Evolutionary conservation across 1,140 invertebrate species (phyloP).

Genomic region (Rhyzopertha dominica): DNA sequence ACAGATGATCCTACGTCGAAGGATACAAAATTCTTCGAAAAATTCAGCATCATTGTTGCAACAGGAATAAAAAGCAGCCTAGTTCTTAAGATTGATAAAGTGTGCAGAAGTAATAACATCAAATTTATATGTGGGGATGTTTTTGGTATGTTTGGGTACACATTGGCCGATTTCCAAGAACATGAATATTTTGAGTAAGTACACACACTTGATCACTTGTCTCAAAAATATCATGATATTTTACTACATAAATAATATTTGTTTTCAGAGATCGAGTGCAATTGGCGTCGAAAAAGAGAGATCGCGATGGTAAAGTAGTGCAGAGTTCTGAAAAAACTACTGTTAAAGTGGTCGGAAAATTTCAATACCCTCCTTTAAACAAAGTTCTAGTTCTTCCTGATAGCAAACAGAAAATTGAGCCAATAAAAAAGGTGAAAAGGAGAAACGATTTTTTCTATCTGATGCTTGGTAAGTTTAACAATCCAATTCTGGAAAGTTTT

Average conservation of each 20-base stretch:
- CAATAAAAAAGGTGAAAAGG: constrained; percentile 40
- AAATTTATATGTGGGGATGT: constrained; percentile 89
- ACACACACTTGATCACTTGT: no score
- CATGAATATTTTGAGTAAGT: constrained; percentile 85
- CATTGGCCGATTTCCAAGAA: constrained; percentile 81
- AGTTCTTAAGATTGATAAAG: constrained; percentile 69
- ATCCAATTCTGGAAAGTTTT: constrained; percentile 12
- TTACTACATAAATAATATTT: constrained; percentile 1
- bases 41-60: constrained; percentile 83
- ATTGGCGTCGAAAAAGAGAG: constrained; percentile 25
- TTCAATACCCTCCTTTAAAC: constrained; percentile 35
- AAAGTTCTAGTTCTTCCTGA: constrained; percentile 50
- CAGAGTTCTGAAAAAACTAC: constrained; percentile 26
- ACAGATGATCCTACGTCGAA: constrained; percentile 57
- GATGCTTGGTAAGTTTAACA: constrained; percentile 33
- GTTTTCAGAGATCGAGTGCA: constrained; percentile 37
- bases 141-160: constrained; percentile 90
- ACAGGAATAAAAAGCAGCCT: constrained; percentile 67
- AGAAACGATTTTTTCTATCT: constrained; percentile 38
- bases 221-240: constrained; percentile 1
- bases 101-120: constrained; percentile 72
- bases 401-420: constrained; percentile 51
- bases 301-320: constrained; percentile 28
- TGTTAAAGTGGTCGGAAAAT: constrained; percentile 32
- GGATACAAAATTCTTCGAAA: constrained; percentile 65